phyloP scores from a whole-genome alignment of 53 echinoderm and acorn worm species.

The Hippasteria phrygiana region DNA sequence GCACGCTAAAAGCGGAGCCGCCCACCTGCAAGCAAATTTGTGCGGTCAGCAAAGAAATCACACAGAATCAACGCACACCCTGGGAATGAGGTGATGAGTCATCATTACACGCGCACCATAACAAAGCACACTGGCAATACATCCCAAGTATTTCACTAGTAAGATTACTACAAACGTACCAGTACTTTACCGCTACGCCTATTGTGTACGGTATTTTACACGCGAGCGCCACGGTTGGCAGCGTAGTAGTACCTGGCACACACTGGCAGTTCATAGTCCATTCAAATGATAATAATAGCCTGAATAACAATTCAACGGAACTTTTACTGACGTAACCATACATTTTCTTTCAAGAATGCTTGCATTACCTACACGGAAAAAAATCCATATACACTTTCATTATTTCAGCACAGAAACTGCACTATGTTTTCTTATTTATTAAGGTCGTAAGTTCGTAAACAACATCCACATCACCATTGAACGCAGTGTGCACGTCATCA shows the following conservation, averaged over 20 bases:
- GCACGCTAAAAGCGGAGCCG: neutral
- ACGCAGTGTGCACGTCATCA: no score
- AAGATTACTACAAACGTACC: neutral
- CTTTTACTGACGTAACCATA: no score
- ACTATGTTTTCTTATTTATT: no score
- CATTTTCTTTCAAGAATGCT: no score
- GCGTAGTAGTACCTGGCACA: neutral
- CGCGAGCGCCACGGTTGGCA: neutral
- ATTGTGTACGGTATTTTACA: neutral
- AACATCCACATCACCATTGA: no score
- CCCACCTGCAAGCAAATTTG: neutral
- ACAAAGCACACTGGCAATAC: neutral
- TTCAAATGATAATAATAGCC: no score
- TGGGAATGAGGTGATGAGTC: neutral
- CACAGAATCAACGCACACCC: neutral
- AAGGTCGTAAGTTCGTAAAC: no score
- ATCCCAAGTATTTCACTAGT: neutral
- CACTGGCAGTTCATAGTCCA: no score
- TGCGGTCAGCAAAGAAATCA: neutral
- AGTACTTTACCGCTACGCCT: neutral
- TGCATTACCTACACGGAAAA: no score
- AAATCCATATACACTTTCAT: no score
- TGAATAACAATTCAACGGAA: no score
- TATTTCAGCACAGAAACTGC: no score
- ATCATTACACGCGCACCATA: neutral